Conservation (phyloP, 2,113 vertebrate genomes). For the Bufo gargarizans region DNA sequence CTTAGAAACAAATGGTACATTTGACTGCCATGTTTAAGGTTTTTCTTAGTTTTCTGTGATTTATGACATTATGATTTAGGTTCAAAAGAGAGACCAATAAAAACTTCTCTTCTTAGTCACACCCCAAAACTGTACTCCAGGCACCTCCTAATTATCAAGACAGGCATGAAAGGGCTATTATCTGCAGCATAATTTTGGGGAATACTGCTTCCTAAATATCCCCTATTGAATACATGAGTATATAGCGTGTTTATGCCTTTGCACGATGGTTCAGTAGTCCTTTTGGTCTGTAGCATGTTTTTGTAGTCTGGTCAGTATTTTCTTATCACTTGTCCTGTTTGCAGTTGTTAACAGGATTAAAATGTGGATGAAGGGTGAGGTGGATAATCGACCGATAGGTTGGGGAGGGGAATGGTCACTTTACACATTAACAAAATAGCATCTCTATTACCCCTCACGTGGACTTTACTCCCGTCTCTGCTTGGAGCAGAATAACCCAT, state of each 20-base stretch:
- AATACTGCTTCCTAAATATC: not conserved
- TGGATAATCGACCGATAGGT: not conserved
- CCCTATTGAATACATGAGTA: not conserved
- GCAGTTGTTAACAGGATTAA: slow-evolving; percentile 12
- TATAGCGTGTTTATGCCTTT: no score
- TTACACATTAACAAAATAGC: slow-evolving; percentile 45
- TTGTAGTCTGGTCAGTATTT: slow-evolving; percentile 26
- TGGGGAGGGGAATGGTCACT: not conserved
- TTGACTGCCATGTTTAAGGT: no score
- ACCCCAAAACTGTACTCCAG: not conserved
- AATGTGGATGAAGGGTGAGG: not conserved
- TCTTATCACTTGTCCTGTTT: slow-evolving; percentile 30
- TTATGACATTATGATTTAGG: no score
- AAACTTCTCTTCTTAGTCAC: not conserved
- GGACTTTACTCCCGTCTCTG: slow-evolving; percentile 35
- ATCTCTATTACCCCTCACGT: not conserved
- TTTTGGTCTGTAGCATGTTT: slow-evolving; percentile 4
- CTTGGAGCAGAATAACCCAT: not conserved
- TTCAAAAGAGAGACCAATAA: no score
- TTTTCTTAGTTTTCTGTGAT: no score
- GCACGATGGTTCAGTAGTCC: not conserved
- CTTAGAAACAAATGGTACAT: no score
- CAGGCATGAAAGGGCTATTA: not conserved
- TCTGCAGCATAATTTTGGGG: not conserved
- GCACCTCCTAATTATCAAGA: not conserved